phyloP scores from a whole-genome alignment of 2,113 vertebrate species.

The Rynchops niger region DNA sequence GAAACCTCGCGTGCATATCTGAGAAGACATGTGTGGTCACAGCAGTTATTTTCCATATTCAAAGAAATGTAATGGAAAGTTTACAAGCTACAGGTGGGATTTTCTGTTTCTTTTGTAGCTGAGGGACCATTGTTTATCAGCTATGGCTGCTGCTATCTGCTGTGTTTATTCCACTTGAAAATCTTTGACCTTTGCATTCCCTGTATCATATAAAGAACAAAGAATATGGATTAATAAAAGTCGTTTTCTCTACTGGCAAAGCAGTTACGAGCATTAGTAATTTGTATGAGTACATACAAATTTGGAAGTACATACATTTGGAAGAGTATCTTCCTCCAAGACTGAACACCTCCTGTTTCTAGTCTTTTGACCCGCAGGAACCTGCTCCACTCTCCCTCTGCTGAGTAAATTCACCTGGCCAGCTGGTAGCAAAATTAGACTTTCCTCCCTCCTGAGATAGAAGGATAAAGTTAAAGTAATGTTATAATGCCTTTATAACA shows the following conservation, averaged over 20 bases:
- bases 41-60: not conserved
- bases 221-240: constrained; percentile 60
- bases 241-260: constrained; percentile 9
- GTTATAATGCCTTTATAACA: not conserved
- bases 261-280: not conserved
- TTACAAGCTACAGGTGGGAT: not conserved
- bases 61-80: not conserved
- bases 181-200: constrained; percentile 64
- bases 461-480: not conserved
- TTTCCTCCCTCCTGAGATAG: not conserved
- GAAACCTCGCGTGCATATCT: not conserved
- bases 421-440: not conserved
- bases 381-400: not conserved
- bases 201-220: constrained; percentile 51
- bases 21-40: not conserved
- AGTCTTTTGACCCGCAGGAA: not conserved
- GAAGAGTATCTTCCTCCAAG: not conserved
- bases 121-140: constrained; percentile 28
- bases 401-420: constrained; percentile 6
- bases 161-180: constrained; percentile 41
- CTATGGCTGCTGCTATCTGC: not conserved
- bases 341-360: not conserved
- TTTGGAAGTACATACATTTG: too few relatives aligned
- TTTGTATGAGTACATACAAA: not conserved
- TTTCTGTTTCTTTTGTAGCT: constrained; percentile 33